Evolutionary conservation across 2,113 vertebrate genomes (phyloP).

Genomic region (Crotalus tigris): DNA sequence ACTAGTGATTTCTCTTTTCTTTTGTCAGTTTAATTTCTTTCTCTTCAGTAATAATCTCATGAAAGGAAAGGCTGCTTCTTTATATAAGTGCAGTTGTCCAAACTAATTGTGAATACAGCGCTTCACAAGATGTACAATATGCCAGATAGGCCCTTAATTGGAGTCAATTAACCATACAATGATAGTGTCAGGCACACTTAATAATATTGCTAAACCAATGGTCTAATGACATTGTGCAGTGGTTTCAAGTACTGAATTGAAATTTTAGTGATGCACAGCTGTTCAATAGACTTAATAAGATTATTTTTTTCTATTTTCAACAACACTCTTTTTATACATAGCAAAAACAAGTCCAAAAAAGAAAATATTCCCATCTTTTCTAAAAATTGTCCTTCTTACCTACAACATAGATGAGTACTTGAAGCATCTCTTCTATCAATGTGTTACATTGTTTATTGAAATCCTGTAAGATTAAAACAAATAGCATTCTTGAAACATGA

Average conservation of each 20-base stretch:
- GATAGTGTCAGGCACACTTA: neutral
- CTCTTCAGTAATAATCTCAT: neutral
- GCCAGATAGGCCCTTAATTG: neutral
- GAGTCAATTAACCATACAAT: neutral
- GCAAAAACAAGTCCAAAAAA: neutral
- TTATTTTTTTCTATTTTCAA: neutral
- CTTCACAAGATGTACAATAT: neutral
- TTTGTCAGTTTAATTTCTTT: neutral
- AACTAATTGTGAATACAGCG: neutral
- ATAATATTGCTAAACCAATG: neutral
- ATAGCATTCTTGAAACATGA: neutral
- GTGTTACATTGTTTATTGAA: slow-evolving; percentile 86
- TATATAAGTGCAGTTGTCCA: neutral
- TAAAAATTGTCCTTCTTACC: slow-evolving; percentile 69
- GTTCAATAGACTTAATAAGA: neutral
- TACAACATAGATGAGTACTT: slow-evolving; percentile 86
- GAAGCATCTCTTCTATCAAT: slow-evolving; percentile 93
- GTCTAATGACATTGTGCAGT: neutral
- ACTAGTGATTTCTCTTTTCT: neutral
- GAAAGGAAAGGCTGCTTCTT: neutral
- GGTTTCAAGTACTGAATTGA: neutral
- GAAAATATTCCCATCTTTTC: neutral
- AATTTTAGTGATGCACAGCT: neutral
- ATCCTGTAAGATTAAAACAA: slow-evolving; percentile 74
- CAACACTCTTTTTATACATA: neutral